Evolutionary conservation across 23 tunicate genomes (phyloP), one percentile per base, ranked within the genome.

Genomic region (Pegea sp.): DNA sequence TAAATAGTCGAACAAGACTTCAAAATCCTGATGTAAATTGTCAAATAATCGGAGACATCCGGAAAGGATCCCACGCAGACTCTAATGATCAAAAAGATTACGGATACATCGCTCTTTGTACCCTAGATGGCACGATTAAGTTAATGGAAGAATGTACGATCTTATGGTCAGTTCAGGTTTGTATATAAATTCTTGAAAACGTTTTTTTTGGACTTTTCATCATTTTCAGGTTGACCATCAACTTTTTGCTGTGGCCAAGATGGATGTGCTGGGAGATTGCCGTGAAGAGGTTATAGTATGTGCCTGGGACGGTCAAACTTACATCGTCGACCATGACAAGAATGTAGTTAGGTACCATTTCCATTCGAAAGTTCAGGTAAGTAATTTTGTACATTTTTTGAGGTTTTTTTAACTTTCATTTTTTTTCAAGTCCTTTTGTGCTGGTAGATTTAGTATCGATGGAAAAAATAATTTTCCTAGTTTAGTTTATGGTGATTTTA

Each of bases 281-380:
- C 63, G 79, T 0, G 95, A 84, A 44, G 95, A 84, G 48, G 95
- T 84, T 0, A 84, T 84, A 1, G 71, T 84, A 28, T 84, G 95
- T 52, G 95, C 84, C 16, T 60, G 84, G 84, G 80, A 84, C 38
- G 95, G 95, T 1, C 58, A 42, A 48, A 84, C 95, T 21, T 84
- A 84, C 62, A 84, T 84, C 29, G 84, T 84, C 2, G 95, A 84
- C 52, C 95, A 84, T 33, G 95, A 84, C 33, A 33, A 72, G n/a
- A 84, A 84, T 64, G 84, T 84, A 18, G 95, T 84, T 33, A 66
- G 95, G 33, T 84, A 61, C 42, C 78, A 76, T 20, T 84, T 73
- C 48, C 69, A 49, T 18, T 69, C 73, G 8, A 63, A 73, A 29
- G 95, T 84, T 1, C 84, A 84, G 84, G 95, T 74, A 19, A 20